A percentile compares a stretch with the other conserved stretches of the same genome.
Evolutionary conservation across 2,113 vertebrate species (phyloP).

Genomic region (Phoenicopterus ruber): DNA sequence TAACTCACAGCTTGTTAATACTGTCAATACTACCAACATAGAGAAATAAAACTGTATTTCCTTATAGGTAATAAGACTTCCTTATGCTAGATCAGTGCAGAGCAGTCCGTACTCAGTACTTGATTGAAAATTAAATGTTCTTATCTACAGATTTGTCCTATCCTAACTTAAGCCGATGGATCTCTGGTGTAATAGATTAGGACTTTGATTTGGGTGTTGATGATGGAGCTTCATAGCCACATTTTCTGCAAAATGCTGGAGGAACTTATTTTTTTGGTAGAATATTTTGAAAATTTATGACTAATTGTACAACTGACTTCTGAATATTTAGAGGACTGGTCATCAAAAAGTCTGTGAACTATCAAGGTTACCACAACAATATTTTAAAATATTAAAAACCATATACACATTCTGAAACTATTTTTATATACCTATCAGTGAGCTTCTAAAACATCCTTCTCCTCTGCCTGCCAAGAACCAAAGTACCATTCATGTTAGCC

Average conservation of each 20-base stretch:
- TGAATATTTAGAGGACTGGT: background rate
- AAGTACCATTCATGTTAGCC: background rate
- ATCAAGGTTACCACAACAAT: background rate
- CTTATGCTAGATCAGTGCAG: background rate
- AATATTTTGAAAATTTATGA: background rate
- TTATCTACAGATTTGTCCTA: background rate
- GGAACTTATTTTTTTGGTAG: background rate
- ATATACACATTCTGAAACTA: background rate
- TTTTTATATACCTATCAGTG: background rate
- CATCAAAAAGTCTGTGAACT: background rate
- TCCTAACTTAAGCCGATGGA: background rate
- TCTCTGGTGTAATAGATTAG: background rate
- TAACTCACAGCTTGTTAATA: background rate
- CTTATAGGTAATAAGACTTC: background rate
- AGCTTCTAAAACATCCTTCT: background rate
- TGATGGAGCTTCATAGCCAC: background rate
- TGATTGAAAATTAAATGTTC: background rate
- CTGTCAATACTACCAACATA: background rate
- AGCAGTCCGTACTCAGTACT: background rate
- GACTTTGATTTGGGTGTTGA: background rate
- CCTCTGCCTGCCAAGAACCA: background rate
- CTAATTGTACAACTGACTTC: background rate
- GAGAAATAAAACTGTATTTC: background rate
- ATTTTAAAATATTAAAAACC: background rate
- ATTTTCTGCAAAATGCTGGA: background rate